Evolutionary conservation across 1,140 invertebrate species (phyloP).

Genomic region (Trinorchestia longiramus): DNA sequence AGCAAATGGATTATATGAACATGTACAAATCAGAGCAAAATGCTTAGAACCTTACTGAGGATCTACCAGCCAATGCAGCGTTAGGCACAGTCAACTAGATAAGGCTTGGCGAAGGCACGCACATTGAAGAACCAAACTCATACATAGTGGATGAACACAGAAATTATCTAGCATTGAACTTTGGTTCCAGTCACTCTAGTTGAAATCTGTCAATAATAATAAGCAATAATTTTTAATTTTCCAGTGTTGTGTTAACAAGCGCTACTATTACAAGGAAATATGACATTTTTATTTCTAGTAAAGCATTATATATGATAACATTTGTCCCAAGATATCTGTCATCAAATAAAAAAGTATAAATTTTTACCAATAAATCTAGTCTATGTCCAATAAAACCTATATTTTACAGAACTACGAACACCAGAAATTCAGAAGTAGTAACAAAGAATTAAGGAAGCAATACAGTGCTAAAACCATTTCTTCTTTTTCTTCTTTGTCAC

Average conservation of each 20-base stretch:
- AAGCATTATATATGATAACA: neutral
- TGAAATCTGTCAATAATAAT: neutral
- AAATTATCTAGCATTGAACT: neutral
- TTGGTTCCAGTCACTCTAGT: no score
- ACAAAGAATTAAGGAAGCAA: neutral
- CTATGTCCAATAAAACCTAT: neutral
- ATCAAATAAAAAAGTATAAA: neutral
- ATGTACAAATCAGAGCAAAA: neutral
- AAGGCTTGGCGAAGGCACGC: neutral
- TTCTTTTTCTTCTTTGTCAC: constrained; percentile 65
- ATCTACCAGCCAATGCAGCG: neutral
- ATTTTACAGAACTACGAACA: neutral
- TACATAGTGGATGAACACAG: neutral
- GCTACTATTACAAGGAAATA: neutral
- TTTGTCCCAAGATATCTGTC: neutral
- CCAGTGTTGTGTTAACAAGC: neutral
- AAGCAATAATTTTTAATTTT: neutral
- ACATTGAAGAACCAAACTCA: neutral
- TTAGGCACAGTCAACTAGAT: neutral
- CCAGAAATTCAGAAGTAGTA: neutral
- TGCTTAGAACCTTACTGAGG: neutral
- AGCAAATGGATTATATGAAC: no score
- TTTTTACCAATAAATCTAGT: neutral
- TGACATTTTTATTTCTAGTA: neutral
- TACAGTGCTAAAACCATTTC: constrained; percentile 58